Evolutionary conservation across 1,140 invertebrate species (phyloP).

Genomic region (Drosophila baimaii): DNA sequence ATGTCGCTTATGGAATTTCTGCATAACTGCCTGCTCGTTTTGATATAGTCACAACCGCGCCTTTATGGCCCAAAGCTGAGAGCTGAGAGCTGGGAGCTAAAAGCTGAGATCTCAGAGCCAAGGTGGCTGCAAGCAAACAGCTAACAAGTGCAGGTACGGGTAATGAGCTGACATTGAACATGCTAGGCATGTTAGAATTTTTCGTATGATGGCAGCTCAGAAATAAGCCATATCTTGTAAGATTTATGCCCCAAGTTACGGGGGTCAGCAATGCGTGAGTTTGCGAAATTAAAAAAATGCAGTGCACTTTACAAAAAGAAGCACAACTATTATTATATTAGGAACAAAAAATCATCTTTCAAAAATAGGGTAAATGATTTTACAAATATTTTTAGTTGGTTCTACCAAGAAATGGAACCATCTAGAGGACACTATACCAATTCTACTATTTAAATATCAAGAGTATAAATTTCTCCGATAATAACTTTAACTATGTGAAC

Average conservation of each 20-base stretch:
- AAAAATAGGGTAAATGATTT: no score
- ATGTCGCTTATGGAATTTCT: conserved; percentile 78
- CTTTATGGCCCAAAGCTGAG: conserved; percentile 41
- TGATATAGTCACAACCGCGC: conserved; percentile 64
- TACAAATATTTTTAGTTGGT: no score
- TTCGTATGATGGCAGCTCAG: conserved; percentile 42
- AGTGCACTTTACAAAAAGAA: neutral
- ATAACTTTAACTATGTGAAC: no score
- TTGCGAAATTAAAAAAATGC: conserved; percentile 24
- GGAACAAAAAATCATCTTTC: no score
- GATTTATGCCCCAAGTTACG: conserved; percentile 35
- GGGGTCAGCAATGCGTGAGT: conserved; percentile 60
- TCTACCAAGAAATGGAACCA: no score
- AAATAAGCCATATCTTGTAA: conserved; percentile 46
- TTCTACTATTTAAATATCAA: no score
- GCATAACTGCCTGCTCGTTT: conserved; percentile 59
- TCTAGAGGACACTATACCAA: no score
- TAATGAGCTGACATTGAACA: conserved; percentile 69
- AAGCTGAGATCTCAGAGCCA: conserved; percentile 11
- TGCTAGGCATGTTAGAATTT: conserved; percentile 60
- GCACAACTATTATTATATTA: neutral
- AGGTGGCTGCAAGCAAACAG: conserved; percentile 47
- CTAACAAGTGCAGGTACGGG: conserved; percentile 44
- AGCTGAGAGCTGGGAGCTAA: neutral
- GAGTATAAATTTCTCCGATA: no score